Evolutionary conservation across 2,797 vertebrate genomes (phyloP).

Genomic region (Coluber constrictor): DNA sequence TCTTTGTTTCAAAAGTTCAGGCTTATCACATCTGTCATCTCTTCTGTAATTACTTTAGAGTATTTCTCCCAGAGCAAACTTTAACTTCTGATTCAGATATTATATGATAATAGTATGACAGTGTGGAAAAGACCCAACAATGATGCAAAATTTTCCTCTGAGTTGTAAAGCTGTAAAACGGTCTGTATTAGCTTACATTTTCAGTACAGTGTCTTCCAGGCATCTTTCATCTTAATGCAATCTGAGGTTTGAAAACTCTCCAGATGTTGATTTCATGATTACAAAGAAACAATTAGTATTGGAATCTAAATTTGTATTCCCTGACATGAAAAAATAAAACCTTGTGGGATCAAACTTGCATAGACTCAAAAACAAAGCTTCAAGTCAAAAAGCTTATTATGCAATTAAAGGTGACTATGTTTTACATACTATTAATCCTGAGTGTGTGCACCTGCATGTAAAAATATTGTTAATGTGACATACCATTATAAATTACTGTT

Average conservation of each 20-base stretch:
- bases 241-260: slow-evolving; percentile 39
- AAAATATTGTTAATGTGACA: neutral
- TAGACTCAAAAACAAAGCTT: slow-evolving; percentile 31
- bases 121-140: slow-evolving; percentile 35
- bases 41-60: slow-evolving; percentile 11
- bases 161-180: neutral
- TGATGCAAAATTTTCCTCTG: slow-evolving; percentile 31
- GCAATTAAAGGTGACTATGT: neutral
- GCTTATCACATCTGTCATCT: slow-evolving; percentile 21
- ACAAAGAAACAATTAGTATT: slow-evolving; percentile 58
- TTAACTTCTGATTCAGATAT: neutral
- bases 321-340: slow-evolving; percentile 51
- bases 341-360: slow-evolving; percentile 34
- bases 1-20: slow-evolving; percentile 30
- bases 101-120: slow-evolving; percentile 38
- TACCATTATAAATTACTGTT: neutral
- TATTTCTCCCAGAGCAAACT: neutral
- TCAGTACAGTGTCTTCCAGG: slow-evolving; percentile 27
- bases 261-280: slow-evolving; percentile 53
- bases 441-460: neutral
- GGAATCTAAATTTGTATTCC: slow-evolving; percentile 55
- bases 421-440: neutral
- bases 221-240: slow-evolving; percentile 35
- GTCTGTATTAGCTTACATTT: slow-evolving; percentile 39
- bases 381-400: neutral